Evolutionary conservation across 2,888 invertebrate genomes (phyloP).

Genomic region (Caenorhabditis uteleia): DNA sequence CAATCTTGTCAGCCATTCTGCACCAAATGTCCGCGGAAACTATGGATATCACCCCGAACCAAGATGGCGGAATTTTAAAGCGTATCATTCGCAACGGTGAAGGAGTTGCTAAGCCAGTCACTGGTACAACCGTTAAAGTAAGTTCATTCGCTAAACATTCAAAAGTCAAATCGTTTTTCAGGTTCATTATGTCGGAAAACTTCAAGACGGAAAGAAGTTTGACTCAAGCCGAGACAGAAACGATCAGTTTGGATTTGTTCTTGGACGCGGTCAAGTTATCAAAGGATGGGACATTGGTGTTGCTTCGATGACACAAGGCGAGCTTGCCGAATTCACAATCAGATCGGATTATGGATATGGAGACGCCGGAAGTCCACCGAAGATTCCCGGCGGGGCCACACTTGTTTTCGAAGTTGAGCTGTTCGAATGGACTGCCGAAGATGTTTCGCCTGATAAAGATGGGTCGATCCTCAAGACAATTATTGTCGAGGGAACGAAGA

Average conservation of each 20-base stretch:
- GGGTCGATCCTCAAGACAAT: slow-evolving; percentile 80
- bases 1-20: too few relatives aligned
- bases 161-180: background rate
- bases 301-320: slow-evolving; percentile 87
- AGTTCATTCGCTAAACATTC: background rate
- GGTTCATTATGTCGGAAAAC: slow-evolving; percentile 88
- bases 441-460: slow-evolving; percentile 84
- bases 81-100: slow-evolving; percentile 78
- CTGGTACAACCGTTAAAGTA: slow-evolving; percentile 57
- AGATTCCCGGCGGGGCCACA: slow-evolving; percentile 86
- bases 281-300: slow-evolving; percentile 86
- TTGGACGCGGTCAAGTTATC: slow-evolving; percentile 80
- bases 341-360: slow-evolving; percentile 91
- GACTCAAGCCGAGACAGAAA: slow-evolving; percentile 87
- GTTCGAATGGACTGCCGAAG: slow-evolving; percentile 75
- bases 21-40: slow-evolving; percentile 8
- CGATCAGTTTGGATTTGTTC: slow-evolving; percentile 84
- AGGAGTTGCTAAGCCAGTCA: slow-evolving; percentile 72
- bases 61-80: slow-evolving; percentile 81
- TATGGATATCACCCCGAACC: slow-evolving; percentile 44
- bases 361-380: slow-evolving; percentile 81
- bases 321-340: slow-evolving; percentile 80
- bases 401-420: slow-evolving; percentile 81
- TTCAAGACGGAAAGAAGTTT: slow-evolving; percentile 85
- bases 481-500: slow-evolving; percentile 79